These are phyloP conservation scores for Notodonta dromedarius DNA, from an alignment of 2,888 invertebrate genomes.

Conservation along the genomic window DNA sequence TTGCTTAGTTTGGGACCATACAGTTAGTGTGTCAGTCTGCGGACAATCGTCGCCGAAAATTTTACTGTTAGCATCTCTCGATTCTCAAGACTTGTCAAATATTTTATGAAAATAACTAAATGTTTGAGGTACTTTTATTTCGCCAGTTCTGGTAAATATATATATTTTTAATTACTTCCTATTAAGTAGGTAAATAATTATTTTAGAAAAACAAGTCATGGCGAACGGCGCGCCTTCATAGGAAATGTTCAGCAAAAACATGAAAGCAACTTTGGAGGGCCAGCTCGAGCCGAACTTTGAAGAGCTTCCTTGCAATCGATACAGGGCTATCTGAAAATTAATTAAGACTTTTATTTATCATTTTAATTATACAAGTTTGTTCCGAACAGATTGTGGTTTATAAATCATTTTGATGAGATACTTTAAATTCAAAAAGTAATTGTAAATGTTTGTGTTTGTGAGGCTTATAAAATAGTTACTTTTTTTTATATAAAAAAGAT, in stretches of 20 bases:
- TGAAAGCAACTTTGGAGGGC: slow-evolving; percentile 55
- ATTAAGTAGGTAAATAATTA: too few species aligned
- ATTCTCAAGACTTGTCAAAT: too few species aligned
- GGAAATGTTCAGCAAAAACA: slow-evolving; percentile 51
- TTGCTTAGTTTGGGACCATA: too few species aligned
- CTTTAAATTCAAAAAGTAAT: neutral
- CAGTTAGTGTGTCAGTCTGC: too few species aligned
- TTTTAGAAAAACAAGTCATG: slow-evolving; percentile 30
- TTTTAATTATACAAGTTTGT: slow-evolving; percentile 10
- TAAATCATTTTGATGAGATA: neutral
- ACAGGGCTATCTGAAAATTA: slow-evolving; percentile 22
- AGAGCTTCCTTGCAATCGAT: slow-evolving; percentile 29
- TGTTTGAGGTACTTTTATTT: too few species aligned
- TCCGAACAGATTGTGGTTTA: neutral
- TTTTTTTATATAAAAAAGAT: too few species aligned
- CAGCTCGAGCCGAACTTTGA: slow-evolving; percentile 33
- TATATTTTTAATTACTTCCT: too few species aligned
- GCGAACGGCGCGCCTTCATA: slow-evolving; percentile 32
- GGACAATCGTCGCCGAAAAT: too few species aligned
- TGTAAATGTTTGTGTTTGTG: neutral
- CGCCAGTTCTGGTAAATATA: too few species aligned
- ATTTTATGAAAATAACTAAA: too few species aligned
- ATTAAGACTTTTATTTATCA: slow-evolving; percentile 24
- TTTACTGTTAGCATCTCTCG: too few species aligned
- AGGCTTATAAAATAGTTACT: too few species aligned